Evolutionary conservation across 2,797 vertebrate species (phyloP).

Genomic region (Ammospiza maritima): DNA sequence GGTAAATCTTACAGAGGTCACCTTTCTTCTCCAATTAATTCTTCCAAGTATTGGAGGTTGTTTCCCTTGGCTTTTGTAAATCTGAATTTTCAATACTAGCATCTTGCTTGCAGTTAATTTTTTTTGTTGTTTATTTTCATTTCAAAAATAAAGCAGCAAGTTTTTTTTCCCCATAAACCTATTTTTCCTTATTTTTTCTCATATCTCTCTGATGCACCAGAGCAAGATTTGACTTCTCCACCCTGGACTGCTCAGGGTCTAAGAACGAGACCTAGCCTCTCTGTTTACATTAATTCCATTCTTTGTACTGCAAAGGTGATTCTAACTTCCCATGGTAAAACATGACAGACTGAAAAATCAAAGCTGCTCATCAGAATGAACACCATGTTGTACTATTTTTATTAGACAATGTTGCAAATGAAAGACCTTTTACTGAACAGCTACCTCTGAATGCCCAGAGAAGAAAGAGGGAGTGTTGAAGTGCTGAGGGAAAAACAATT

Average conservation of each 20-base stretch:
- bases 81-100: neutral
- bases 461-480: neutral
- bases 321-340: neutral
- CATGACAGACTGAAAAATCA: neutral
- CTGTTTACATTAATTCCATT: neutral
- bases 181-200: neutral
- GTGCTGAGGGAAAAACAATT: neutral
- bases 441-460: neutral
- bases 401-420: neutral
- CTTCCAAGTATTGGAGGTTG: neutral
- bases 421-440: neutral
- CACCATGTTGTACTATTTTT: neutral
- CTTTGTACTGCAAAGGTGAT: neutral
- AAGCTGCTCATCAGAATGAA: neutral
- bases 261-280: neutral
- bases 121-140: neutral
- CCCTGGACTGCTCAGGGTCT: neutral
- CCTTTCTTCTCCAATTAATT: neutral
- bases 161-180: neutral
- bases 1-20: slow-evolving; percentile 7
- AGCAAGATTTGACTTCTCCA: neutral
- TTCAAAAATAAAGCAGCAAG: neutral
- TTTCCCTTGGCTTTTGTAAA: neutral
- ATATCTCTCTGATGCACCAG: neutral
- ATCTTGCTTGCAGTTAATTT: neutral